These are phyloP conservation scores for Girardinus metallicus DNA, from an alignment of 2,797 vertebrate genomes.

Conservation along the genomic window DNA sequence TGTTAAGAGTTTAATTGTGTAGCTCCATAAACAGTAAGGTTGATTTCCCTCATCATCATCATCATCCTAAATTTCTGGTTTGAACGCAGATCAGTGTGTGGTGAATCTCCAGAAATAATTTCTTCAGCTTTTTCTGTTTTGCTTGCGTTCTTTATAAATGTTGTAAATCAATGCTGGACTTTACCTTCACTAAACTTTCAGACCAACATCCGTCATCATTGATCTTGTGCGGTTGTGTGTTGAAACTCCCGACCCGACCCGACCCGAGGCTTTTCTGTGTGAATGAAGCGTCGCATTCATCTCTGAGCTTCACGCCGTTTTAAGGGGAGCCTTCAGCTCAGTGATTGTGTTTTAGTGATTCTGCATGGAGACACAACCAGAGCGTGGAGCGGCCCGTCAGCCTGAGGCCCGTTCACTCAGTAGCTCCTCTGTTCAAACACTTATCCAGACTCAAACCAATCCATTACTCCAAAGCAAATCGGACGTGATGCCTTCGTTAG, in stretches of 20 bases:
- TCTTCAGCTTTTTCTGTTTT: not conserved
- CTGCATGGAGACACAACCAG: not conserved
- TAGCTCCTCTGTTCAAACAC: not conserved
- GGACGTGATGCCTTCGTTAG: not conserved
- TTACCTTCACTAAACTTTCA: not conserved
- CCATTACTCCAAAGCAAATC: not conserved
- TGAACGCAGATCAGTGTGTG: not conserved
- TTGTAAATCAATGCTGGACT: not conserved
- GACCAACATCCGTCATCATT: not conserved
- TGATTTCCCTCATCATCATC: not conserved
- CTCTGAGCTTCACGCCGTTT: not conserved
- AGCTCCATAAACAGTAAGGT: not conserved
- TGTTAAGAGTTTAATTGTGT: not conserved
- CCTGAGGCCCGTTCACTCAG: not conserved
- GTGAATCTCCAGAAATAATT: not conserved
- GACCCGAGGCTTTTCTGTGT: not conserved
- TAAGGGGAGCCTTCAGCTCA: not conserved
- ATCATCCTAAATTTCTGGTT: not conserved
- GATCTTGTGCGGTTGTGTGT: not conserved
- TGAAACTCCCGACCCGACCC: not conserved
- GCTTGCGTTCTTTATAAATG: not conserved
- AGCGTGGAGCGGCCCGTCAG: not conserved
- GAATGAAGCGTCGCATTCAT: not conserved
- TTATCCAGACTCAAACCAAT: not conserved
- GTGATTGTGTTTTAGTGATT: slow-evolving; percentile 4